Evolutionary conservation across 2,797 vertebrate species (phyloP).

Genomic region (Cossypha polioptera): DNA sequence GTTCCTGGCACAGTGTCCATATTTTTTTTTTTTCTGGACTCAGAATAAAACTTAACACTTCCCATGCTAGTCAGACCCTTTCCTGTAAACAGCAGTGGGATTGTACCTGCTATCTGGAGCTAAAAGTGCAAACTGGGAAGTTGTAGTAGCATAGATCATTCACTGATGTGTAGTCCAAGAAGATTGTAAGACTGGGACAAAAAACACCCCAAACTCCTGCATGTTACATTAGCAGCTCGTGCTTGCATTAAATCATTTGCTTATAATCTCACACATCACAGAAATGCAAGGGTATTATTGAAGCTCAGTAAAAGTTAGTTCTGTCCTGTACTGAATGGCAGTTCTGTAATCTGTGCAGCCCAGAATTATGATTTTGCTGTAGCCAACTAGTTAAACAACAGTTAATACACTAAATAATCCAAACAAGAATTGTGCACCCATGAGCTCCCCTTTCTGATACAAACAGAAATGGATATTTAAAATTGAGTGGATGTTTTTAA

Average conservation of each 20-base stretch:
- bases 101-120: not conserved
- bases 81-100: not conserved
- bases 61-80: not conserved
- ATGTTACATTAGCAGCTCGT: not conserved
- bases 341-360: not conserved
- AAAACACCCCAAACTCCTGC: not conserved
- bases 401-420: slow-evolving; percentile 6
- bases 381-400: slow-evolving; percentile 27
- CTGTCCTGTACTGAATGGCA: slow-evolving; percentile 6
- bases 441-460: not conserved
- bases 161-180: not conserved
- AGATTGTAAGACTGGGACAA: not conserved
- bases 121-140: not conserved
- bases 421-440: not conserved
- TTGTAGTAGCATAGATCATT: not conserved
- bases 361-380: not conserved
- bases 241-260: not conserved
- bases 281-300: not conserved
- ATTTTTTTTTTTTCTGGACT: not conserved
- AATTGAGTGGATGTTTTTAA: not conserved
- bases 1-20: slow-evolving; percentile 24
- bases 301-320: slow-evolving; percentile 33
- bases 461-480: slow-evolving; percentile 10
- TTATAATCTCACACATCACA: not conserved
- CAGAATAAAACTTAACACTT: slow-evolving; percentile 45